These are phyloP conservation scores for Oxyura jamaicensis DNA, from an alignment of 2,113 vertebrate species.

Conservation along the genomic window DNA sequence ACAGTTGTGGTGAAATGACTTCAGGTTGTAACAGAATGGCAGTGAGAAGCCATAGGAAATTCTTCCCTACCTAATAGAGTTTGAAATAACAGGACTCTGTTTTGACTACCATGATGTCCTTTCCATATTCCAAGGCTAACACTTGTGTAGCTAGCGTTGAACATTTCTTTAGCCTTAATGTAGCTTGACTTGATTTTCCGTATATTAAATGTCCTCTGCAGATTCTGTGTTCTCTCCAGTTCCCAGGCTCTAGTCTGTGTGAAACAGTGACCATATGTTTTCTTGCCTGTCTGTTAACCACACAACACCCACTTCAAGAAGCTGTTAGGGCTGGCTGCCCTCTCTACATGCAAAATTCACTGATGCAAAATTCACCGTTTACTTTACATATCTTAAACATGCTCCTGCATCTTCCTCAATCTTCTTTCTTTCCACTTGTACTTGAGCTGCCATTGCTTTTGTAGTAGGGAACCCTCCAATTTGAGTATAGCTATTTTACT, in stretches of 20 bases:
- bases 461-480: not conserved
- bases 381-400: not conserved
- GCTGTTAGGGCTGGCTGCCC: not conserved
- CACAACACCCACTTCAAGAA: not conserved
- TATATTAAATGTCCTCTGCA: not conserved
- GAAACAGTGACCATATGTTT: not conserved
- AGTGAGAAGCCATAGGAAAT: not conserved
- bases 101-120: not conserved
- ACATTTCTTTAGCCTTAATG: not conserved
- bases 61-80: not conserved
- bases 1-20: not conserved
- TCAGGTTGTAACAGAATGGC: not conserved
- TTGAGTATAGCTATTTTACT: not conserved
- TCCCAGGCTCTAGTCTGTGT: not conserved
- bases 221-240: not conserved
- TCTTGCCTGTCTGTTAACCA: not conserved
- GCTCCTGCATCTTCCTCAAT: not conserved
- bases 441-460: not conserved
- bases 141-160: not conserved
- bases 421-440: not conserved
- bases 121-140: not conserved
- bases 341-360: not conserved
- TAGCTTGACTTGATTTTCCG: not conserved
- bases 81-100: constrained; percentile 2
- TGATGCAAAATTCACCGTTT: not conserved